Evolutionary conservation across 2,113 vertebrate genomes (phyloP).

Genomic region (Austrofundulus limnaeus): DNA sequence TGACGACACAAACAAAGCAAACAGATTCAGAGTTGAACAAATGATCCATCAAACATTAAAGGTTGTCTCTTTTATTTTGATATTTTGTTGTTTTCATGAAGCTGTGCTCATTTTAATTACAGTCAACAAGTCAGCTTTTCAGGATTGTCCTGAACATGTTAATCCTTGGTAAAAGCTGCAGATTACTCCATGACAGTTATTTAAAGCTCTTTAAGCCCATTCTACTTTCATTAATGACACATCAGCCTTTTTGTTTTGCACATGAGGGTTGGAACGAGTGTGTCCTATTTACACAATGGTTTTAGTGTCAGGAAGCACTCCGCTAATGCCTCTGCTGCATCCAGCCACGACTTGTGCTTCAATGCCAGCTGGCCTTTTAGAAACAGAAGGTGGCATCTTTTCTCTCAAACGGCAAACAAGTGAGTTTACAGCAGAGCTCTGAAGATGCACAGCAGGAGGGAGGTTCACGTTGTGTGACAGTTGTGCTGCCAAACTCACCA

Average conservation of each 20-base stretch:
- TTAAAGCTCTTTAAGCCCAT: conserved; percentile 53
- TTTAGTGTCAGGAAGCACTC: conserved; percentile 19
- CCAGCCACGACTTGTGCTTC: conserved; percentile 10
- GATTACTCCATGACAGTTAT: conserved; percentile 62
- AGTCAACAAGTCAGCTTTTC: conserved; percentile 51
- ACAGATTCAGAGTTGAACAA: no score
- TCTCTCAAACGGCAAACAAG: conserved; percentile 3
- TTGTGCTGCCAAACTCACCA: neutral
- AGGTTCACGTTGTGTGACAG: neutral
- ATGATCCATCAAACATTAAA: neutral
- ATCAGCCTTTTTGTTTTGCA: conserved; percentile 19
- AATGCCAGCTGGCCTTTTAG: conserved; percentile 29
- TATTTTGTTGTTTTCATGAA: neutral
- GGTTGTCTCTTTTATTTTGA: neutral
- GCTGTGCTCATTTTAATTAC: conserved; percentile 58
- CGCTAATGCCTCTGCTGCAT: conserved; percentile 18
- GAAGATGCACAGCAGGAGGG: conserved; percentile 1
- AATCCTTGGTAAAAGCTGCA: conserved; percentile 63
- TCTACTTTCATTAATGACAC: conserved; percentile 62
- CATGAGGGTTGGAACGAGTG: neutral
- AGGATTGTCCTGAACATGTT: conserved; percentile 61
- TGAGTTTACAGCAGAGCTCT: conserved; percentile 2
- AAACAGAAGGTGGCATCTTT: conserved; percentile 37
- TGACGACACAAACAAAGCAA: no score
- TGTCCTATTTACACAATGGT: conserved; percentile 25